Percentiles rank a stretch among this genome's conserved stretches.
phyloP scores from a whole-genome alignment of 2,888 invertebrate genomes.

The Oscheius sp. region DNA sequence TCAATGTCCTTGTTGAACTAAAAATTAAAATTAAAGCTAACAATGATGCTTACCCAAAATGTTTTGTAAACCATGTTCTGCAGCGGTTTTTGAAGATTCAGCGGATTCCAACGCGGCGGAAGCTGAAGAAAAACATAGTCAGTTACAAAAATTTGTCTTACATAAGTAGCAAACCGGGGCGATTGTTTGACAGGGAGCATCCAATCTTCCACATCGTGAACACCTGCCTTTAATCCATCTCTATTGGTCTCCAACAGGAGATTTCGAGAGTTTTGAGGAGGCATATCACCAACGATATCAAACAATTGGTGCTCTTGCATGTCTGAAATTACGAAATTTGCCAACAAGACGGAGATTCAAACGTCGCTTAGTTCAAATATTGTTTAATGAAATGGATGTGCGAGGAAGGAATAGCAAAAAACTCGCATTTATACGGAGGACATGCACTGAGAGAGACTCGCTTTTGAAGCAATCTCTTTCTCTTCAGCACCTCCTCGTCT shows the following conservation, averaged over 20 bases:
- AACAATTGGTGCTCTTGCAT: too few relatives aligned
- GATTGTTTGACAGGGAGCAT: background rate
- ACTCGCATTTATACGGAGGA: background rate
- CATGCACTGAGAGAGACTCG: background rate
- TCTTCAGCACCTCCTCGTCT: background rate
- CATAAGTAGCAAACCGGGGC: background rate
- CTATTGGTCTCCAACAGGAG: too few relatives aligned
- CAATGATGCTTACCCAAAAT: background rate
- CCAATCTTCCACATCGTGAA: too few relatives aligned
- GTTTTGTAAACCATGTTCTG: constrained; percentile 30
- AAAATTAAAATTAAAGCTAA: background rate
- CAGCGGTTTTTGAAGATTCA: background rate
- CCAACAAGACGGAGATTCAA: too few relatives aligned
- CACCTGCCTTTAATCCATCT: too few relatives aligned
- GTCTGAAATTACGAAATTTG: too few relatives aligned
- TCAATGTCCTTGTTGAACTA: constrained; percentile 16
- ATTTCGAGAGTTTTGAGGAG: too few relatives aligned
- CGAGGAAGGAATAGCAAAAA: background rate
- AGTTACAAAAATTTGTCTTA: background rate
- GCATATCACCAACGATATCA: too few relatives aligned
- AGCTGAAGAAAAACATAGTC: background rate
- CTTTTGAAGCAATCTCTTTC: background rate
- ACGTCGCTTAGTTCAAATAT: too few relatives aligned
- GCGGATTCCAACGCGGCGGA: background rate
- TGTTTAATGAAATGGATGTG: too few relatives aligned